Evolutionary conservation across 2,888 invertebrate species (phyloP), one percentile per base, ranked within the genome.

Genomic region (Glaucopsyche alexis): DNA sequence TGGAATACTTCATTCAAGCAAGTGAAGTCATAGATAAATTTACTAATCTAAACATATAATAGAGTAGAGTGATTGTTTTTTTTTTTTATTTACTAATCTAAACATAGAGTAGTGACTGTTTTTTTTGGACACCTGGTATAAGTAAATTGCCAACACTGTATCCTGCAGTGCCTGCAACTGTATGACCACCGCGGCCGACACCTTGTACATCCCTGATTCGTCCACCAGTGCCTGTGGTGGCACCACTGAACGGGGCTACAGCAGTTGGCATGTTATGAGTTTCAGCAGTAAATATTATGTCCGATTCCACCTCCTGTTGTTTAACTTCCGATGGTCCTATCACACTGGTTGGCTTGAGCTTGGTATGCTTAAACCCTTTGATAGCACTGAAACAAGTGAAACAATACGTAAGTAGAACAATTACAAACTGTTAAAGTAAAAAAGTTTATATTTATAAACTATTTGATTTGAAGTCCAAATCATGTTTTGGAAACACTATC

Each of bases 211-310:
- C 99, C 75, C 99, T 94, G 74, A 99, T 96, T 64, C 99, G 94
- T 0, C 99, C 99, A 0, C 99, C 99, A 0, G 99, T 99, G 40
- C 99, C 99, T 0, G 99, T 99, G 0, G 99, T 98, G 0, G 99
- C 99, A 0, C 99, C 99, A 88, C 98, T 98, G 79, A 99, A 99
- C 0, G 99, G 99, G 0, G 99, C 98, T 11, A 99, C 98, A 0
- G 98, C 98, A 0, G 98, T 99, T 0, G 98, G 98, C 94, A 99
- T 99, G 86, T 99, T 99, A 88, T 99, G 99, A 0, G 99, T 99
- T 92, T 99, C 99, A 0, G 99, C 99, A 0, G 99, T 99, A 84
- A 99, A 99, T 82, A 99, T 98, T 55, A 99, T 95, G 87, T 99
- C 98, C 0, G 97, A 96, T 16, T 95, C 94, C 0, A 94, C 92